A percentile compares a stretch with the other conserved stretches of the same genome.
These are phyloP conservation scores for Porites lobata DNA, from an alignment of 92 coral and sea anemone genomes.

Conservation along the genomic window DNA sequence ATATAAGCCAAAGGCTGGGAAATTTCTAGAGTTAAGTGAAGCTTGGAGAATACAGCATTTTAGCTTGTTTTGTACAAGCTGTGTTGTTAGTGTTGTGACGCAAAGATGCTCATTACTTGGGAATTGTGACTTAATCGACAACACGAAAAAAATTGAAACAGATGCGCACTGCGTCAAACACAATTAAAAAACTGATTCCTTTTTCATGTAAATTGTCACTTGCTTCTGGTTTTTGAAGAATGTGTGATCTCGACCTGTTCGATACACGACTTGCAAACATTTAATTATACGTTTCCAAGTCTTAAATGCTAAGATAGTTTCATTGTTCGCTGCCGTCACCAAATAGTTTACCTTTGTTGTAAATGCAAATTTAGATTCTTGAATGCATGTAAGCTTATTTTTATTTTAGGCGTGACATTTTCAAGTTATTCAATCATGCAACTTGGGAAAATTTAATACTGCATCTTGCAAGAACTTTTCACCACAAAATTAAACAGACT, in stretches of 20 bases:
- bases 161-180: neutral
- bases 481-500: neutral
- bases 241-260: constrained; percentile 2
- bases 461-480: neutral
- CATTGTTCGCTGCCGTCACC: neutral
- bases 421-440: neutral
- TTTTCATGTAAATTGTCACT: neutral
- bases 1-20: neutral
- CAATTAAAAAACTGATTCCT: neutral
- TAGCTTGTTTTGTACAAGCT: constrained; percentile 12
- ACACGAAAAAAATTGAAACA: neutral
- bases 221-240: neutral
- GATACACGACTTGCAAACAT: constrained; percentile 3
- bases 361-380: constrained; percentile 41
- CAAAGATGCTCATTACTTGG: constrained; percentile 16
- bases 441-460: neutral
- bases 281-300: constrained; percentile 23
- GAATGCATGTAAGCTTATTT: neutral
- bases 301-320: constrained; percentile 3
- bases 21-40: neutral
- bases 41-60: neutral
- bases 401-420: constrained; percentile 27
- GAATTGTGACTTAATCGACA: constrained; percentile 25
- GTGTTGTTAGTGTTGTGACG: constrained; percentile 22
- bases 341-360: constrained; percentile 36